A percentile compares a stretch with the other conserved stretches of the same genome.
phyloP scores from a whole-genome alignment of 1,140 invertebrate genomes.

The Brachionus plicatilis region DNA sequence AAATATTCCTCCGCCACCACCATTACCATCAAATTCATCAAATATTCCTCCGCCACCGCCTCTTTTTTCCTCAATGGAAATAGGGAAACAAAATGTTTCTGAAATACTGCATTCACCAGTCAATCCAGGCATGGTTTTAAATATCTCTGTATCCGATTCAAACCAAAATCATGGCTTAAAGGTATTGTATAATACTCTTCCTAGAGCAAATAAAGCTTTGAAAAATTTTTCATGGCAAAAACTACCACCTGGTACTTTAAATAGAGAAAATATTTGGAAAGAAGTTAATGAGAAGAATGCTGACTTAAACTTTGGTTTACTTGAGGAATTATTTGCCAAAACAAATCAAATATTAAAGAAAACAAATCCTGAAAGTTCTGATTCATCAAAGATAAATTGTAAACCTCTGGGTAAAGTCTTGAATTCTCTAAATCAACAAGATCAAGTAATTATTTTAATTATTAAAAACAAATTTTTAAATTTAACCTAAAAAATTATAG shows the following conservation, averaged over 20 bases:
- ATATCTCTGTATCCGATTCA: conserved; percentile 40
- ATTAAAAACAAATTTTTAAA: background rate
- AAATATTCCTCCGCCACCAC: conserved; percentile 6
- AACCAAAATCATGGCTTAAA: background rate
- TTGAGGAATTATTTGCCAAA: conserved; percentile 50
- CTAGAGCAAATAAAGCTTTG: background rate
- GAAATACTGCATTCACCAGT: background rate
- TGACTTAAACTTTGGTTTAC: conserved; percentile 52
- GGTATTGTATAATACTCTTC: background rate
- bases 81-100: background rate
- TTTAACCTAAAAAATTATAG: background rate
- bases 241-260: conserved; percentile 21
- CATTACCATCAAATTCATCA: background rate
- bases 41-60: background rate
- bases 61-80: background rate
- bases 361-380: background rate
- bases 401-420: background rate
- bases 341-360: conserved; percentile 20
- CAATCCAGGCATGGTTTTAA: background rate
- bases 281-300: conserved; percentile 71
- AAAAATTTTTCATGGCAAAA: conserved; percentile 67
- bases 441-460: background rate
- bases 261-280: conserved; percentile 81
- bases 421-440: background rate
- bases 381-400: background rate